Conservation (phyloP, 2,113 vertebrate genomes). For the Plecturocebus donacophilus region DNA sequence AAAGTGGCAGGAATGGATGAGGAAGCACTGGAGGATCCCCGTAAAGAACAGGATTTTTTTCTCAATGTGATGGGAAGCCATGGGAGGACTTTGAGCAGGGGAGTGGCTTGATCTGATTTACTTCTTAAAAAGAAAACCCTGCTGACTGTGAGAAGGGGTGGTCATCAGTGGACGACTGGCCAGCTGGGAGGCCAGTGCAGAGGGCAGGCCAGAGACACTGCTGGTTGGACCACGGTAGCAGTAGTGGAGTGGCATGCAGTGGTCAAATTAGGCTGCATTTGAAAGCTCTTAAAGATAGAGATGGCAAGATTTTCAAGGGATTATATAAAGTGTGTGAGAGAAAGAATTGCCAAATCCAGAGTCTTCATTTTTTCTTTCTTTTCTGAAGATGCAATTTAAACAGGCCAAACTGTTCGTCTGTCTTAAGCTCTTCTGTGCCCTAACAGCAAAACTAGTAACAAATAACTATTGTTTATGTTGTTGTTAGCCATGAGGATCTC, state of each 20-base stretch:
- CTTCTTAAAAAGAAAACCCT: not conserved
- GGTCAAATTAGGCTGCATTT: not conserved
- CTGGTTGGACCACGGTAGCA: accelerated
- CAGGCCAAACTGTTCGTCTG: not conserved
- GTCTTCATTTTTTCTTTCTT: not conserved
- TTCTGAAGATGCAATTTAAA: not conserved
- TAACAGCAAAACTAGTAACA: not conserved
- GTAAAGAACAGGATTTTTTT: not conserved
- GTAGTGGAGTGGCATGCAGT: accelerated
- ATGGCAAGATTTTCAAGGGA: not conserved
- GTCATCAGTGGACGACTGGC: no score
- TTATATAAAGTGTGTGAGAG: not conserved
- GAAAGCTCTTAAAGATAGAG: not conserved
- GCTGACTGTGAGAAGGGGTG: not conserved
- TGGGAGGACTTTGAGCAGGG: not conserved
- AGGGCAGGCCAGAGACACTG: no score
- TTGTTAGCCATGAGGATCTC: not conserved
- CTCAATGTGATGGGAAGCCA: no score
- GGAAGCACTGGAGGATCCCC: not conserved
- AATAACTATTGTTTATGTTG: not conserved
- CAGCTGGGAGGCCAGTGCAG: not conserved
- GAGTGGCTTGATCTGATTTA: not conserved
- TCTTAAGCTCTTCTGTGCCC: not conserved
- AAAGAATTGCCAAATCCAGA: not conserved
- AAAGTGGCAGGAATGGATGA: no score